Evolutionary conservation across 2,888 invertebrate genomes (phyloP).

Genomic region (Epirrita christyi): DNA sequence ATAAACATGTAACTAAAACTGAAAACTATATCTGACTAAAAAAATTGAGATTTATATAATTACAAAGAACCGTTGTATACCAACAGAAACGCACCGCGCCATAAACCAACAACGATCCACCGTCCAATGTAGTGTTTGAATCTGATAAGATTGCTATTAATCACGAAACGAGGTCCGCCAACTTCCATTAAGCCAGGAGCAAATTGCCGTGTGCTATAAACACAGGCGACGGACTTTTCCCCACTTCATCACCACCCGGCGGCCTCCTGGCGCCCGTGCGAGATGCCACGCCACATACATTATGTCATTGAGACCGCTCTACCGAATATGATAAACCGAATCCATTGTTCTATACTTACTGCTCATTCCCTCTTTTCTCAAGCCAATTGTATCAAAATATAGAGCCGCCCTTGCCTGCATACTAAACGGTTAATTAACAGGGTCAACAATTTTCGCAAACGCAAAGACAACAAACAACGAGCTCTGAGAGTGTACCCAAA

Average conservation of each 20-base stretch:
- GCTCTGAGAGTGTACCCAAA: conserved; percentile 55
- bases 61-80: no score
- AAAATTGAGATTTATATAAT: no score
- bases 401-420: conserved; percentile 63
- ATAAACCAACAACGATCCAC: conserved; percentile 48
- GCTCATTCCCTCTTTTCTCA: conserved; percentile 20
- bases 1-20: no score
- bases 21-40: no score
- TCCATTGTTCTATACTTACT: conserved; percentile 37
- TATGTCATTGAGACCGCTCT: conserved; percentile 38
- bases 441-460: conserved; percentile 70
- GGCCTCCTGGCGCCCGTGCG: conserved; percentile 30
- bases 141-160: conserved; percentile 76
- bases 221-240: conserved; percentile 33
- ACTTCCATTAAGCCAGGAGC: conserved; percentile 56
- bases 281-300: conserved; percentile 36
- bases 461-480: conserved; percentile 59
- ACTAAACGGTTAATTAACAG: conserved; percentile 79
- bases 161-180: conserved; percentile 60
- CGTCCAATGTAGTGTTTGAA: conserved; percentile 66
- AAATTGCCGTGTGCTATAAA: conserved; percentile 42
- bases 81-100: conserved; percentile 13
- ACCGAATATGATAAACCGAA: conserved; percentile 46
- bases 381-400: conserved; percentile 47
- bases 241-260: conserved; percentile 26